Percentiles rank a stretch among this genome's conserved stretches.
Conservation (phyloP, 2,797 vertebrate genomes). For the Gorsachius magnificus region DNA sequence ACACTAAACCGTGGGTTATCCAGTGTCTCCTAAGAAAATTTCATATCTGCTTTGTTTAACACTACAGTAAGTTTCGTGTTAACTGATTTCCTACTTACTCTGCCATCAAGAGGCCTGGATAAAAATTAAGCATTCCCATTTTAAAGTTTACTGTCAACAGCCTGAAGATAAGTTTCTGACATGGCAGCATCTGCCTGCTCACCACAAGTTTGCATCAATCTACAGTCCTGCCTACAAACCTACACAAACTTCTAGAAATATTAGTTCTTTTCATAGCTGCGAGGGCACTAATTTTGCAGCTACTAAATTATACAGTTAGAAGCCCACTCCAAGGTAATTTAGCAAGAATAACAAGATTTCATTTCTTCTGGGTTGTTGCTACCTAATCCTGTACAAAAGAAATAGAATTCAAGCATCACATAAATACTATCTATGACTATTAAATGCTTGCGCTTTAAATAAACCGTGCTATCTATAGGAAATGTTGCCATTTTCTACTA, state of each 20-base stretch:
- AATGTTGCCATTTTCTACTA: not conserved
- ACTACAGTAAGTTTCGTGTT: not conserved
- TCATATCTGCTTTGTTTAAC: not conserved
- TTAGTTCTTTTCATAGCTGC: not conserved
- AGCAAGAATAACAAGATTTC: not conserved
- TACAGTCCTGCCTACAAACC: conserved; percentile 27
- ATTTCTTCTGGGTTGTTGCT: not conserved
- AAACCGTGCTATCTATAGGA: not conserved
- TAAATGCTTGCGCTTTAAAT: not conserved
- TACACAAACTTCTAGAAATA: conserved; percentile 11
- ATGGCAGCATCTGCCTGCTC: not conserved
- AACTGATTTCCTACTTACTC: not conserved
- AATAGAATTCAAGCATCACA: not conserved
- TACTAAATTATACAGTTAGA: not conserved
- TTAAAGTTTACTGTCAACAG: conserved; percentile 3
- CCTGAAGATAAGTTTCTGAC: conserved; percentile 7
- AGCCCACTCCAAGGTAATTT: not conserved
- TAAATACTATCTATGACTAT: not conserved
- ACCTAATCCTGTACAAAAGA: not conserved
- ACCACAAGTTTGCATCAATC: not conserved
- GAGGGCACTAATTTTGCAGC: not conserved
- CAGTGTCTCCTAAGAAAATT: not conserved
- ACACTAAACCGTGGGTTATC: not conserved
- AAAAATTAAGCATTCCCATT: not conserved
- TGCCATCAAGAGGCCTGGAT: not conserved